A percentile compares a stretch with the other conserved stretches of the same genome.
phyloP scores from a whole-genome alignment of 2,888 invertebrate species.

The Mythimna ferrago region DNA sequence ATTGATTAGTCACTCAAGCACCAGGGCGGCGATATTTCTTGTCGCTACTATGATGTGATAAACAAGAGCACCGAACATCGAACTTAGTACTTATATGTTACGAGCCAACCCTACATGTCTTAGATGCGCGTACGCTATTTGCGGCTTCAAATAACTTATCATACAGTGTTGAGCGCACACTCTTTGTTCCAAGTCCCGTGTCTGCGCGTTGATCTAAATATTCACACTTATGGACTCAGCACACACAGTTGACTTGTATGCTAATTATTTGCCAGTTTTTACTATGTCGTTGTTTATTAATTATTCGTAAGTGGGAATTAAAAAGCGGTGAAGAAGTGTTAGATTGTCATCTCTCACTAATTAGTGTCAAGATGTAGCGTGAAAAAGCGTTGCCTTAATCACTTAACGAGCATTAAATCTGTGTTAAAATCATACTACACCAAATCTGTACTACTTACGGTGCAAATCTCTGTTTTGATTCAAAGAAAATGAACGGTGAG shows the following conservation, averaged over 20 bases:
- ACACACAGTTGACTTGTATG: conserved; percentile 12
- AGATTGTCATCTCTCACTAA: conserved; percentile 11
- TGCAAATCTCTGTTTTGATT: background rate
- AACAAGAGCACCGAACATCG: background rate
- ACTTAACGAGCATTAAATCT: conserved; percentile 2
- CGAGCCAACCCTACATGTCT: conserved; percentile 36
- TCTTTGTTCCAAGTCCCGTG: conserved; percentile 41
- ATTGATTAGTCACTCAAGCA: too few species aligned
- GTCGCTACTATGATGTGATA: too few species aligned
- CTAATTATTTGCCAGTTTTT: conserved; percentile 26
- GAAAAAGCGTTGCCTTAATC: background rate
- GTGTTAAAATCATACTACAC: conserved; percentile 10
- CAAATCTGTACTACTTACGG: background rate
- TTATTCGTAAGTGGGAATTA: conserved; percentile 14
- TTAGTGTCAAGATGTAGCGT: background rate
- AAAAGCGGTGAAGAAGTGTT: conserved; percentile 4
- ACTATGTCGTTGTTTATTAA: background rate
- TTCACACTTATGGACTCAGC: conserved; percentile 15
- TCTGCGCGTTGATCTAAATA: conserved; percentile 31
- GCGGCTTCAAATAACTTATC: conserved; percentile 51
- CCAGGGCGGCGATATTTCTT: too few species aligned
- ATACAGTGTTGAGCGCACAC: conserved; percentile 34
- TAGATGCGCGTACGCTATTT: conserved; percentile 51
- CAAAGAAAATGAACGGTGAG: background rate
- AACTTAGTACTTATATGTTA: background rate